Conservation (phyloP, 2,113 vertebrate genomes). For the Dipodomys stephensi region DNA sequence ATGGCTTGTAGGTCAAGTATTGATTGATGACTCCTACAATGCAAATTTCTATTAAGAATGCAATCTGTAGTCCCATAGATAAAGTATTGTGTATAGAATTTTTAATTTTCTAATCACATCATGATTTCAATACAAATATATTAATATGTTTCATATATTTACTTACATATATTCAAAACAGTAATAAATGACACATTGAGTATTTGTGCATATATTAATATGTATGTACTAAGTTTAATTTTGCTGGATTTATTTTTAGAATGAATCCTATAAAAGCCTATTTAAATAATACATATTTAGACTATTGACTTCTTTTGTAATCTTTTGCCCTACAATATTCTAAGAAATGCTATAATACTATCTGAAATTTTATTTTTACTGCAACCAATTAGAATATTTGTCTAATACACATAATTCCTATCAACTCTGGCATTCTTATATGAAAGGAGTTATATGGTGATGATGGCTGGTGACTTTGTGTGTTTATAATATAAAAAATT, state of each 20-base stretch:
- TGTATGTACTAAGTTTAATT: conserved; percentile 77
- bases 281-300: conserved; percentile 81
- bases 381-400: conserved; percentile 31
- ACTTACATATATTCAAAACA: not conserved
- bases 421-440: not conserved
- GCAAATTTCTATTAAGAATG: conserved; percentile 74
- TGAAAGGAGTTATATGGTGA: not conserved
- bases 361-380: conserved; percentile 45
- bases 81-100: conserved; percentile 71
- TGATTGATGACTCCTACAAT: conserved; percentile 85
- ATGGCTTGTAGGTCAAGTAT: conserved; percentile 79
- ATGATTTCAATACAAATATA: conserved; percentile 28
- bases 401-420: not conserved
- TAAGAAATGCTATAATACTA: conserved; percentile 68
- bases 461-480: not conserved
- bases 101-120: conserved; percentile 79
- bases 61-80: conserved; percentile 78
- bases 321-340: conserved; percentile 75
- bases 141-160: not conserved
- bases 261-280: conserved; percentile 56
- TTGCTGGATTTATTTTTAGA: conserved; percentile 81
- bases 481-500: not conserved
- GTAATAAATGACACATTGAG: conserved; percentile 59
- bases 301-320: conserved; percentile 78
- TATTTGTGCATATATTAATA: conserved; percentile 59